Percentiles rank a stretch among this genome's conserved stretches.
phyloP scores from a whole-genome alignment of 2,888 invertebrate species.

The Microdon myrmicae region DNA sequence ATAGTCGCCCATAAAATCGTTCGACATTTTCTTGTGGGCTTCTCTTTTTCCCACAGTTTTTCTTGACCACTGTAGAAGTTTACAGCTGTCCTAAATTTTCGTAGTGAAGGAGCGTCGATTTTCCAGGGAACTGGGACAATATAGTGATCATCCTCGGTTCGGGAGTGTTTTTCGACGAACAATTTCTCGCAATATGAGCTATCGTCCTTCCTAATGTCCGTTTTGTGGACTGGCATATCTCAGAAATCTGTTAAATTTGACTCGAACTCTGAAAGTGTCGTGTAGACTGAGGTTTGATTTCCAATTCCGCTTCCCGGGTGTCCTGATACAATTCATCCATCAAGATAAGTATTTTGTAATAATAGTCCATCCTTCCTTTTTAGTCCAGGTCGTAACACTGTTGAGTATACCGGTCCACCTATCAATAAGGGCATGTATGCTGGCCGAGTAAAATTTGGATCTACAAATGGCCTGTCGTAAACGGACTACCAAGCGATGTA shows the following conservation, averaged over 20 bases:
- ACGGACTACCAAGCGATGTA: slow-evolving; percentile 2
- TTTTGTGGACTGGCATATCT: background rate
- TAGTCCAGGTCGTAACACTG: slow-evolving; percentile 3
- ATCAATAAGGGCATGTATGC: background rate
- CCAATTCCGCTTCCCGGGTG: slow-evolving; percentile 3
- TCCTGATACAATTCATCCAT: background rate
- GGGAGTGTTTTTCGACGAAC: slow-evolving; percentile 3
- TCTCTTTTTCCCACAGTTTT: too few relatives aligned
- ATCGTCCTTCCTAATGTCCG: background rate
- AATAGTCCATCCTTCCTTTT: background rate
- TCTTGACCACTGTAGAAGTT: too few relatives aligned
- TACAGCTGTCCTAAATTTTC: too few relatives aligned
- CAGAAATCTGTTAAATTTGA: background rate
- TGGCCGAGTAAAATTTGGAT: too few relatives aligned
- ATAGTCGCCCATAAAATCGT: too few relatives aligned
- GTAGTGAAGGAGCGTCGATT: too few relatives aligned
- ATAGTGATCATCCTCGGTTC: background rate
- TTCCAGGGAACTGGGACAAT: too few relatives aligned
- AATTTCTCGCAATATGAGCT: background rate
- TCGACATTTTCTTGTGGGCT: too few relatives aligned
- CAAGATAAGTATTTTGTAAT: slow-evolving; percentile 1
- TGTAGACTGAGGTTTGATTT: slow-evolving; percentile 4
- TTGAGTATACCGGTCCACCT: background rate
- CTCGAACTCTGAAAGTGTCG: background rate
- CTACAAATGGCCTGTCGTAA: background rate